Conservation (phyloP, 2,888 invertebrate genomes). For the Furcula furcula region DNA sequence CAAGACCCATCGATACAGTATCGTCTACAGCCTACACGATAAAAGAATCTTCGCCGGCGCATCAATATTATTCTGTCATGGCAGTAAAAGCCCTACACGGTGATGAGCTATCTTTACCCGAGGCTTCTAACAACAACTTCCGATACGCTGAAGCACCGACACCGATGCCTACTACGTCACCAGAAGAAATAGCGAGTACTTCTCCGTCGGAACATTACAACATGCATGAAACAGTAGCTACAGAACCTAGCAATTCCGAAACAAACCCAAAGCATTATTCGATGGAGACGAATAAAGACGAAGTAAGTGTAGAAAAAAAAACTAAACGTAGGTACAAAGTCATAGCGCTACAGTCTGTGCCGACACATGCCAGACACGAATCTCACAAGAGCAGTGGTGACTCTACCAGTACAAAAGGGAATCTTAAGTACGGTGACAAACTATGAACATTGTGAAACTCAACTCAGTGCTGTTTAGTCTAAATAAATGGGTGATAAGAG, state of each 20-base stretch:
- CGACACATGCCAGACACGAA: constrained; percentile 18
- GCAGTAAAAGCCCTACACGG: constrained; percentile 57
- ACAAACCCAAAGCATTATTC: constrained; percentile 25
- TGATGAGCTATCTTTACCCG: constrained; percentile 51
- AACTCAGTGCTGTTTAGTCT: constrained; percentile 36
- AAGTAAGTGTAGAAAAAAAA: constrained; percentile 23
- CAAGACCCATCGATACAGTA: constrained; percentile 34
- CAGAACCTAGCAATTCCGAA: constrained; percentile 32
- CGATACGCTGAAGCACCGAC: constrained; percentile 61
- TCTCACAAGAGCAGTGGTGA: constrained; percentile 34
- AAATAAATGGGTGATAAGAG: constrained; percentile 47
- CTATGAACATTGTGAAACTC: constrained; percentile 37
- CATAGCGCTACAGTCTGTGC: constrained; percentile 29
- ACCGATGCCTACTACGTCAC: constrained; percentile 32
- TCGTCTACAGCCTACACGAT: constrained; percentile 54
- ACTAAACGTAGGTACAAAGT: constrained; percentile 37
- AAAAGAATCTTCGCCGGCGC: constrained; percentile 56
- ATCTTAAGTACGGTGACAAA: constrained; percentile 73
- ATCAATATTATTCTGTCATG: constrained; percentile 64
- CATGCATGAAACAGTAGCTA: constrained; percentile 29
- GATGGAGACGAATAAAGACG: constrained; percentile 21
- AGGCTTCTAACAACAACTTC: constrained; percentile 65
- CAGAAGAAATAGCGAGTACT: constrained; percentile 41
- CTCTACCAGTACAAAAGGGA: constrained; percentile 39
- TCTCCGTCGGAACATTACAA: constrained; percentile 31